Evolutionary conservation across 2,113 vertebrate species (phyloP).

Genomic region (Brachyistius frenatus): DNA sequence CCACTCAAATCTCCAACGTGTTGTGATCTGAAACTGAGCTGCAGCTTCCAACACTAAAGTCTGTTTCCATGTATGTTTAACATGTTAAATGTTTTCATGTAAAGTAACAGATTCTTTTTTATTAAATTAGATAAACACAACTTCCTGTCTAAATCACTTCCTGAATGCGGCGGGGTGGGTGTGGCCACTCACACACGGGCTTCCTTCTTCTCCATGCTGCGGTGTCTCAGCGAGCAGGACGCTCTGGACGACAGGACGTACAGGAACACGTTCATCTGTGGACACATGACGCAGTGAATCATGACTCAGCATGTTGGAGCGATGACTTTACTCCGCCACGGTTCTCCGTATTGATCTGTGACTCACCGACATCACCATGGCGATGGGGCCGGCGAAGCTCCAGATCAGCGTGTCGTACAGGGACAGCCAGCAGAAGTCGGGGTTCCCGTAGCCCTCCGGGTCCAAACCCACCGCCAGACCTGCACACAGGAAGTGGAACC

Average conservation of each 20-base stretch:
- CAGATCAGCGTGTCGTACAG: constrained; percentile 94
- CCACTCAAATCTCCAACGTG: too few relatives aligned
- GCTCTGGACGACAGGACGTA: constrained; percentile 89
- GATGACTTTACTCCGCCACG: too few relatives aligned
- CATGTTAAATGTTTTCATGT: too few relatives aligned
- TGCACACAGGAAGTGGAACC: constrained; percentile 52
- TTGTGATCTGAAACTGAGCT: too few relatives aligned
- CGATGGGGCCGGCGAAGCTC: constrained; percentile 93
- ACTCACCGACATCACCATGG: constrained; percentile 88
- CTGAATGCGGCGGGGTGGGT: neutral
- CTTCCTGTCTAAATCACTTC: neutral
- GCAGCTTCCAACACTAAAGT: too few relatives aligned
- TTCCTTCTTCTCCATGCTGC: constrained; percentile 92
- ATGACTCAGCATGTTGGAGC: neutral
- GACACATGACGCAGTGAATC: constrained; percentile 27
- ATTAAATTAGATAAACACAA: too few relatives aligned
- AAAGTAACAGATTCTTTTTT: too few relatives aligned
- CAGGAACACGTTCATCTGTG: constrained; percentile 91
- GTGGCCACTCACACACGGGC: constrained; percentile 87
- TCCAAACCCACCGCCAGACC: constrained; percentile 94
- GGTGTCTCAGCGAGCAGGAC: constrained; percentile 84
- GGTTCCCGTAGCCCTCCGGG: constrained; percentile 95
- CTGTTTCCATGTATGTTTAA: too few relatives aligned
- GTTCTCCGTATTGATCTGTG: neutral
- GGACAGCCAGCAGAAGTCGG: constrained; percentile 96